Evolutionary conservation across 1,140 invertebrate genomes (phyloP).

Genomic region (Papilio dardanus): DNA sequence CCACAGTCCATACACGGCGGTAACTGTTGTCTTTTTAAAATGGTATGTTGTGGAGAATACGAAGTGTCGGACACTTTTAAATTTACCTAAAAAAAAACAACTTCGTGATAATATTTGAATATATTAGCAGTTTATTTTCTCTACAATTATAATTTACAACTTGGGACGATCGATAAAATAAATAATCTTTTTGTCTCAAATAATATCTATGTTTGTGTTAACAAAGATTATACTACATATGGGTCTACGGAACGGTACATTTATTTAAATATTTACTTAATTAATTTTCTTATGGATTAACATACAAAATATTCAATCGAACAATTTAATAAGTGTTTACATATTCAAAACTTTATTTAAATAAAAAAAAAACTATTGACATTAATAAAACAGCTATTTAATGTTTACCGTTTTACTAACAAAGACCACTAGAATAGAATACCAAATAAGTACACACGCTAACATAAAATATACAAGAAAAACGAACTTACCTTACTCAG

Average conservation of each 20-base stretch:
- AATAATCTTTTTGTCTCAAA: too few species aligned
- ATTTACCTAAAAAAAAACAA: constrained; percentile 40
- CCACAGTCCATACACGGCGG: too few species aligned
- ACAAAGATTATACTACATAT: too few species aligned
- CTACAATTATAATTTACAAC: too few species aligned
- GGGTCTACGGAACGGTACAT: too few species aligned
- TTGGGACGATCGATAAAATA: too few species aligned
- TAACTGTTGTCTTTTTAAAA: constrained; percentile 17
- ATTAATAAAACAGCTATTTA: not conserved
- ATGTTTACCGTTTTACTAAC: constrained; percentile 20
- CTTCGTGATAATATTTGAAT: not conserved
- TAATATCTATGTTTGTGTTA: too few species aligned
- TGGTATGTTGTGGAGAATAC: constrained; percentile 28
- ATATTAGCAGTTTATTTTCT: too few species aligned
- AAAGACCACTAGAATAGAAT: not conserved
- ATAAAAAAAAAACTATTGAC: not conserved
- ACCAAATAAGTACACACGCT: constrained; percentile 14
- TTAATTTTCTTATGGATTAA: not conserved
- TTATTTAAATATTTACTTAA: not conserved
- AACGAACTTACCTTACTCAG: constrained; percentile 47
- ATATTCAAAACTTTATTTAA: constrained; percentile 4
- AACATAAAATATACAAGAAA: constrained; percentile 35
- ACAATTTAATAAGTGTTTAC: not conserved
- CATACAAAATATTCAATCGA: constrained; percentile 17
- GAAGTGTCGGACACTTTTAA: constrained; percentile 45